Base-by-base conservation (phyloP, 2,113 vertebrate genomes). In the Lagopus leucura region DNA sequence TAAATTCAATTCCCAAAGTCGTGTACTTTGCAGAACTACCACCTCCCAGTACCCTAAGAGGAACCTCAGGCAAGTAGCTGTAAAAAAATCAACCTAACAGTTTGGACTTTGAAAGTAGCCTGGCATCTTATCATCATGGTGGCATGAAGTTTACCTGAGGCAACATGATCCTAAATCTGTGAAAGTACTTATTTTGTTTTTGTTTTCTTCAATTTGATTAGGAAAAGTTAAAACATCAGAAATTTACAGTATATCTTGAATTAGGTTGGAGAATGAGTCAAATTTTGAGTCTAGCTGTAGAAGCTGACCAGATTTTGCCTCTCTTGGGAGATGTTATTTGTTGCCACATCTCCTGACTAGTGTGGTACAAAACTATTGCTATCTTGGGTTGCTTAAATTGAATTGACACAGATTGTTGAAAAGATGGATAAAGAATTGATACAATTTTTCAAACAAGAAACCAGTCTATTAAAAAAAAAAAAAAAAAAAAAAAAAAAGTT, bases 281-380 rank as follows among this genome's bases (percentile, higher is more conserved):
- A 65, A 40, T 61, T 48, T 76, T 55, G 55, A 69, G 15, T 36
- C 77, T 9, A 48, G 8, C 15, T 42, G 65, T 34, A 43, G 75
- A 38, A 21, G 5, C 15, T 71, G 25, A 16, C 8, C 11, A 17
- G 11, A 24, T 65, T 78, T 73, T 84, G 22, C 25, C 25, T 42
- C 27, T 40, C 25, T 38, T 9, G 3, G 34, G 30, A 54, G 42
- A 19, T n/a, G 28, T 36, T 47, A 6, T 14, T 71, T 88, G 10
- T 54, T 85, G 40, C 36, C 18, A 12, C 4, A 10, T 61, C 71
- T 82, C 15, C 13, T 14, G 58, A 12, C 19, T 58, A 45, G 18
- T 2, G 0, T n/a, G 15, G 60, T 50, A 25, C 13, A 34, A 34
- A 72, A 27, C 4, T 25, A 3, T 11, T 55, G 13, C 2, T 5